phyloP scores from a whole-genome alignment of 2,113 vertebrate species.

The Poicephalus meyeri region DNA sequence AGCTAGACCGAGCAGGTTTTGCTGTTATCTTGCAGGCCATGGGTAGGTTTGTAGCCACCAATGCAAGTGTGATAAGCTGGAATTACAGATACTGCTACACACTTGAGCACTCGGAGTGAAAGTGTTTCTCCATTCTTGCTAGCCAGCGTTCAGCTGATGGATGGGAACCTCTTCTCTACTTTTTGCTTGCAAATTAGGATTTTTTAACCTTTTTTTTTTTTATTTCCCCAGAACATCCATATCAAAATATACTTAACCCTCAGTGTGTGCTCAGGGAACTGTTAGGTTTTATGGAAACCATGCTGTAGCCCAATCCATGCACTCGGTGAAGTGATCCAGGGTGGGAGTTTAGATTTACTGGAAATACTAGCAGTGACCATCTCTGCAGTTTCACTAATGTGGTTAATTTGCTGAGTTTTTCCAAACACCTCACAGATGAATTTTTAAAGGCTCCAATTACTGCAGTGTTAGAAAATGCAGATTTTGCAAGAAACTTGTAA shows the following conservation, averaged over 20 bases:
- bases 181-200: background rate
- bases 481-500: background rate
- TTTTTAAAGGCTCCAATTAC: slow-evolving; percentile 6
- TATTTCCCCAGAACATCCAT: slow-evolving; percentile 42
- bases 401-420: background rate
- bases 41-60: background rate
- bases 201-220: background rate
- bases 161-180: background rate
- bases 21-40: background rate
- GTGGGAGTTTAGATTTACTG: background rate
- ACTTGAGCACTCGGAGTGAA: background rate
- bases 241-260: background rate
- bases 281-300: background rate
- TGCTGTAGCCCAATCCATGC: background rate
- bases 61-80: background rate
- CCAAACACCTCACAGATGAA: slow-evolving; percentile 26
- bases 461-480: background rate
- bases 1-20: background rate
- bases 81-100: background rate
- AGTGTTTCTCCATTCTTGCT: background rate
- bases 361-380: background rate
- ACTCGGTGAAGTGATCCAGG: background rate
- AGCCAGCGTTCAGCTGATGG: background rate
- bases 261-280: background rate
- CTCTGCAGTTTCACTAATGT: slow-evolving; percentile 7